Base-by-base conservation (phyloP, 53 echinoderm and acorn worm genomes). In the Astropecten irregularis region DNA sequence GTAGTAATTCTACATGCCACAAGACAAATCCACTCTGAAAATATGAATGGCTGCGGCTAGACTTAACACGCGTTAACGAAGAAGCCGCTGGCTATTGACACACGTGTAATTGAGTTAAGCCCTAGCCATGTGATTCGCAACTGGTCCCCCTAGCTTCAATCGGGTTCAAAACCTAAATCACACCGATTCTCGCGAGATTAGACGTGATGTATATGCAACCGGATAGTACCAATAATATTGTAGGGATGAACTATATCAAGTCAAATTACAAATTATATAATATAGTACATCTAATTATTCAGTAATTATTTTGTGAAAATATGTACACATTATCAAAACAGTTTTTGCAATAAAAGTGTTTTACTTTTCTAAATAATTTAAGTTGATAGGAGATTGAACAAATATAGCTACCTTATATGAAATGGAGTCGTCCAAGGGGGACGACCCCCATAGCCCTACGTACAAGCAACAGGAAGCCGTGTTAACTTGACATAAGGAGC, bases 391-490 rank as follows among this genome's bases (percentile, higher is more conserved):
- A n/a, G n/a, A n/a, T n/a, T n/a, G n/a, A n/a, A n/a, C n/a, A n/a
- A n/a, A n/a, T n/a, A n/a, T n/a, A n/a, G n/a, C 49, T 74, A 56
- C 61, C 79, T 59, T 61, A 30, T 32, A 23, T 19, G 16, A 34
- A 30, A 33, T 79, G 62, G 14, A 61, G 33, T 18, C 47, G 49
- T 32, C 79, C 61, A 62, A 62, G 33, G 71, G 53, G 83, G 71
- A 33, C 84, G 69, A 71, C 57, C 58, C 84, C 71, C 49, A 27
- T 40, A 35, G 48, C 28, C 15, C 55, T n/a, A n/a, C n/a, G n/a
- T n/a, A n/a, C 42, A 42, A 34, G 48, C 18, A 65, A 50, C 46
- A 70, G 84, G 62, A 56, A 69, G 84, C 47, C 1, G 4, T n/a
- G 2, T 9, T 22, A 10, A 2, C 39, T 14, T 9, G 30, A 9